A percentile compares a stretch with the other conserved stretches of the same genome.
Evolutionary conservation across 2,797 vertebrate species (phyloP).

Genomic region (Gephyroberyx darwinii): DNA sequence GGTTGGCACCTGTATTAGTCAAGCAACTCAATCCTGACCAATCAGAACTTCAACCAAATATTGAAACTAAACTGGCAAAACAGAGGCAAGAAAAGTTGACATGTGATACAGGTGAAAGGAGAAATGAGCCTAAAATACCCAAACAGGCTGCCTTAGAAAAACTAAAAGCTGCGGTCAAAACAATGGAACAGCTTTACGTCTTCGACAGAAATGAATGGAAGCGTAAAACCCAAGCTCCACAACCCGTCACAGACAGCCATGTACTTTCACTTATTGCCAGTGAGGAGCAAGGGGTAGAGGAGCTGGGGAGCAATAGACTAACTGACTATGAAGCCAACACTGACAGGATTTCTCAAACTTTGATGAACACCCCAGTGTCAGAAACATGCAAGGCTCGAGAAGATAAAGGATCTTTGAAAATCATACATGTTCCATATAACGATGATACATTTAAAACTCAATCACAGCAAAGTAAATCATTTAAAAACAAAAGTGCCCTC

Average conservation of each 20-base stretch:
- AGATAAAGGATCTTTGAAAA: conserved; percentile 51
- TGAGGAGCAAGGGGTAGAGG: conserved; percentile 77
- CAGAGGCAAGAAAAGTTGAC: conserved; percentile 80
- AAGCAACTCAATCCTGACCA: conserved; percentile 82
- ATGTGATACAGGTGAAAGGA: conserved; percentile 75
- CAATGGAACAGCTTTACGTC: conserved; percentile 97
- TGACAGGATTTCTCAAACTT: conserved; percentile 63
- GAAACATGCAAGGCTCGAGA: conserved; percentile 41
- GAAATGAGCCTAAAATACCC: conserved; percentile 74
- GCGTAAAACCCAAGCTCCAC: conserved; percentile 87
- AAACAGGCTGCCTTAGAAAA: conserved; percentile 92
- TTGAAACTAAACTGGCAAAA: conserved; percentile 82
- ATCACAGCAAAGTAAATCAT: conserved; percentile 64
- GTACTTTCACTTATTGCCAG: conserved; percentile 89
- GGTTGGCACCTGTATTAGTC: conserved; percentile 75
- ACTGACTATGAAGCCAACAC: conserved; percentile 60
- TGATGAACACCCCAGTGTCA: conserved; percentile 16
- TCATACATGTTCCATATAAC: conserved; percentile 69
- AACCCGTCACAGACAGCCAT: conserved; percentile 88
- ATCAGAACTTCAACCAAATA: conserved; percentile 77
- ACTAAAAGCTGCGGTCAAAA: conserved; percentile 93
- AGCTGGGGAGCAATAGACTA: conserved; percentile 61
- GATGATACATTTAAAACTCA: conserved; percentile 61
- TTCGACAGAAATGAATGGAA: conserved; percentile 95
- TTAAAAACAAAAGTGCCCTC: conserved; percentile 76